Base-by-base conservation (phyloP, 1,140 invertebrate species). In the Brachionus calyciflorus region DNA sequence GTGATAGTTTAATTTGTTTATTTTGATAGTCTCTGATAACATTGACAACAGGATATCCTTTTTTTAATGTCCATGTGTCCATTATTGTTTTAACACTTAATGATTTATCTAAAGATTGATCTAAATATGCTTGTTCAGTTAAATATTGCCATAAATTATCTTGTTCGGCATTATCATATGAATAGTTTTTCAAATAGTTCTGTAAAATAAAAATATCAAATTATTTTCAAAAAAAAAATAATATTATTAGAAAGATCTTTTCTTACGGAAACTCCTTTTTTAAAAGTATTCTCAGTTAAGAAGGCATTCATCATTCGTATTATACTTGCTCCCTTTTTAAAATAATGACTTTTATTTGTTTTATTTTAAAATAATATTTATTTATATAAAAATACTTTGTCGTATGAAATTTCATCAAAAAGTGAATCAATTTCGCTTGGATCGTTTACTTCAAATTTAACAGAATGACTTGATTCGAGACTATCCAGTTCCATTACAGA, bases 331-430 rank as follows among this genome's bases (percentile, higher is more conserved):
- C 93, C 92, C 60, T n/a, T n/a, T n/a, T n/a, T 65, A 19, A 6
- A 21, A 9, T 37, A 7, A n/a, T n/a, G n/a, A n/a, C n/a, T n/a
- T 44, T 19, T 21, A 19, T 19, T n/a, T n/a, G n/a, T n/a, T n/a
- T n/a, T n/a, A n/a, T n/a, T n/a, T n/a, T n/a, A n/a, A n/a, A n/a
- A n/a, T n/a, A n/a, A n/a, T n/a, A n/a, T n/a, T 46, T 46, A 10
- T 7, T 7, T 3, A 7, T 7, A 46, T 46, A 46, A 14, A 10
- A 46, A 46, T 24, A 65, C 60, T 85, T 94, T 95, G 44, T 87
- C 89, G 81, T 97, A 97, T 0, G 93, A 96, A 78, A 97, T 96
- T 55, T 89, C 87, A 83, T 98, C 94, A 83, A 97, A 97, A 75
- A 96, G 93, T 83, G 96, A 92, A 78, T 90, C 91, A 9, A 97